phyloP scores from a whole-genome alignment of 2,113 vertebrate species.

The Loxodonta africana region DNA sequence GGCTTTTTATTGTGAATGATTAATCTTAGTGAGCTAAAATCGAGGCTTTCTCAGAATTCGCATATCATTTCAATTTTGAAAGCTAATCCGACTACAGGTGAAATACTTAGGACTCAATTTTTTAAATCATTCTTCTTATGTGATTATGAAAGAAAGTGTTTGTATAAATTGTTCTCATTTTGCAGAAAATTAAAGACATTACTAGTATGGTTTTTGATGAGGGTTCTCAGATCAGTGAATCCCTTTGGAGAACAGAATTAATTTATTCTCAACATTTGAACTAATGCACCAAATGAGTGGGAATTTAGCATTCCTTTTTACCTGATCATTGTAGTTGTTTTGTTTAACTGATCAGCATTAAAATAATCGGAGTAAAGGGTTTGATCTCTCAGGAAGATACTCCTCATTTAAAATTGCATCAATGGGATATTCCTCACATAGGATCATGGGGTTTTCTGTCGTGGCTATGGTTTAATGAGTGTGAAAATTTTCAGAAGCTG shows the following conservation, averaged over 20 bases:
- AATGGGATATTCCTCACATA: not conserved
- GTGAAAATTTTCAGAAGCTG: not conserved
- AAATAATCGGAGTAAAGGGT: not conserved
- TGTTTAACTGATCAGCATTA: not conserved
- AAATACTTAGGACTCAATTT: conserved; percentile 35
- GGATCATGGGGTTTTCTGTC: not conserved
- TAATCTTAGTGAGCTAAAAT: conserved; percentile 47
- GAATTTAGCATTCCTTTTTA: not conserved
- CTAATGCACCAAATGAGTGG: not conserved
- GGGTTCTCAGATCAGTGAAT: not conserved
- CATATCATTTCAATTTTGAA: conserved; percentile 55
- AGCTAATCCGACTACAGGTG: not conserved
- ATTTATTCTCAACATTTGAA: conserved; percentile 43
- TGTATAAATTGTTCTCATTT: conserved; percentile 5
- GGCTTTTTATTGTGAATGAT: conserved; percentile 48
- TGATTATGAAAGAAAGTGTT: not conserved
- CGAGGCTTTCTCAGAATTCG: conserved; percentile 40
- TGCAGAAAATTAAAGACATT: conserved; percentile 49
- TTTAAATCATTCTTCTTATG: conserved; percentile 2
- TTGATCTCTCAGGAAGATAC: not conserved
- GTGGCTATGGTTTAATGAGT: not conserved
- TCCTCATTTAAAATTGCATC: not conserved
- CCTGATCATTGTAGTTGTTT: not conserved
- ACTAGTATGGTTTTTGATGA: conserved; percentile 30
- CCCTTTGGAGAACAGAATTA: conserved; percentile 22